Evolutionary conservation across 2,888 invertebrate genomes (phyloP), one percentile per base, ranked within the genome.

Genomic region (Plagodis dolabraria): DNA sequence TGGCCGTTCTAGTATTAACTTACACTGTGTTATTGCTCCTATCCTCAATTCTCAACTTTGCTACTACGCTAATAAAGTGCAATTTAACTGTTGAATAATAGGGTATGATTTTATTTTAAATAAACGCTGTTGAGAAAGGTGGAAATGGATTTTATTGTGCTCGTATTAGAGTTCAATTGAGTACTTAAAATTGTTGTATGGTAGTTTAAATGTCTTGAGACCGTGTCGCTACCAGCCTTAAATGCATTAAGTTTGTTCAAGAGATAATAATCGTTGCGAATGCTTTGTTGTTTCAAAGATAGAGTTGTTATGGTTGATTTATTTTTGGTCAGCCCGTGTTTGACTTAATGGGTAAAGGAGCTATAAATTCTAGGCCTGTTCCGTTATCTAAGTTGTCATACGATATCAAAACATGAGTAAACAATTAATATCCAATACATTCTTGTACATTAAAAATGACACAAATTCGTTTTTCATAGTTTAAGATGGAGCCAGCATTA

Each of bases 171-270:
- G 72, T 69, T 65, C 65, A 53, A 62, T 57, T 56, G 60, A 60
- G 56, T 62, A 80, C 66, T 76, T 67, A 67, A 57, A 61, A 68
- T 68, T 58, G 65, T 77, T 82, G 75, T 82, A 74, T 74, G 72
- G 80, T 77, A 79, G 80, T 82, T 74, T 77, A 87, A 89, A 87
- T 87, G 88, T 90, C 86, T 89, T 81, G 84, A 87, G 88, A 89
- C 86, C 89, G 89, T 92, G 89, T 91, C 89, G 89, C 92, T 91
- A 89, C 87, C 85, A 89, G 86, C 87, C 84, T 89, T 90, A 90
- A 90, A 90, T 88, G 91, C 91, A 90, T 87, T 91, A 89, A 89
- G 91, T 91, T 90, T 87, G 89, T 90, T 89, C 86, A 80, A 87
- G 85, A 92, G 92, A 92, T 92, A 91, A 92, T 88, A 92, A 92